Percentiles rank a stretch among this genome's conserved stretches.
These are phyloP conservation scores for Sinocyclocheilus grahami DNA, from an alignment of 2,113 vertebrate species.

Conservation along the genomic window DNA sequence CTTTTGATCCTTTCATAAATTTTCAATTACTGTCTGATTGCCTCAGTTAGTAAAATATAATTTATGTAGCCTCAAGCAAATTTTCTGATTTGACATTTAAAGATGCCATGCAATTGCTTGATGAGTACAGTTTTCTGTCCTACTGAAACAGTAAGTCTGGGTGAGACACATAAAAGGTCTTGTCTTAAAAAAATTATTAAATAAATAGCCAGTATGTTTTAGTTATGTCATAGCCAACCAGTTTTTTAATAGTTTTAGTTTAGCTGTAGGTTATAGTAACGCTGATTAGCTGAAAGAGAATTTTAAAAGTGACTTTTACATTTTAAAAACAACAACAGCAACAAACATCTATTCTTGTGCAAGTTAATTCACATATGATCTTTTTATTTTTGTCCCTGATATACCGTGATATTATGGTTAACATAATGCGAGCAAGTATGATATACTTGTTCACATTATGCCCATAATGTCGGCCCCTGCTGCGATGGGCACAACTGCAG, in stretches of 20 bases:
- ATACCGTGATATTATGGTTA: conserved; percentile 49
- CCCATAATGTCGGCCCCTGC: conserved; percentile 45
- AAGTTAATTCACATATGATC: conserved; percentile 19
- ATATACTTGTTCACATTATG: conserved; percentile 44
- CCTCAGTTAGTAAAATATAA: neutral
- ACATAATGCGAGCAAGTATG: no score
- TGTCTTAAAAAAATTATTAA: neutral
- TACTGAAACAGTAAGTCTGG: neutral
- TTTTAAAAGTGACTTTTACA: no score
- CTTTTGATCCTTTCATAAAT: conserved; percentile 33
- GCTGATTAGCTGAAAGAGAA: no score
- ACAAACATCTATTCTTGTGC: neutral
- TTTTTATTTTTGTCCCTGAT: conserved; percentile 53
- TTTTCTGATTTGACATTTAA: neutral
- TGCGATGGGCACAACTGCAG: conserved; percentile 64
- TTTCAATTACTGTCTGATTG: conserved; percentile 40
- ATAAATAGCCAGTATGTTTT: no score
- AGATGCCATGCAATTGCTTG: neutral
- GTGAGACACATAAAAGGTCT: neutral
- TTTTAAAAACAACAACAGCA: no score
- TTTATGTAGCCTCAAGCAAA: neutral
- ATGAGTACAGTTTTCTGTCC: neutral
- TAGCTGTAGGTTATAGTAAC: no score
- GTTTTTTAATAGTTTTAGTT: no score
- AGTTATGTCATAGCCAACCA: no score